phyloP scores from a whole-genome alignment of 2,113 vertebrate genomes.

The Lethenteron camtschaticum region DNA sequence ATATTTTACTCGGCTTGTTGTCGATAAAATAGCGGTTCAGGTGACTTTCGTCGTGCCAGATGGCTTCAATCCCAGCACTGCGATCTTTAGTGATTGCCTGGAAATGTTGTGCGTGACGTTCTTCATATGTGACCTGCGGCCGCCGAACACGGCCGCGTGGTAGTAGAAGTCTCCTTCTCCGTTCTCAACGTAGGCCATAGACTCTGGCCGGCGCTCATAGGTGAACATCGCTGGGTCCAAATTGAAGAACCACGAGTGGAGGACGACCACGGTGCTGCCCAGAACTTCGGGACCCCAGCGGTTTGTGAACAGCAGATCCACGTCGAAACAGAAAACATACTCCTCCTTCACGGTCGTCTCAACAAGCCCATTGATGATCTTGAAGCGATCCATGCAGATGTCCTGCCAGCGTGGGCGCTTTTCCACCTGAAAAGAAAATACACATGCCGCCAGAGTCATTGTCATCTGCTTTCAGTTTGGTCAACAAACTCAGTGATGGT shows the following conservation, averaged over 20 bases:
- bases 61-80: constrained; percentile 16
- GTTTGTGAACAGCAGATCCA: constrained; percentile 20
- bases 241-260: constrained; percentile 22
- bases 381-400: constrained; percentile 24
- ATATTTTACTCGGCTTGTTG: constrained; percentile 21
- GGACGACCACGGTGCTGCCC: constrained; percentile 17
- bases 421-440: constrained; percentile 7
- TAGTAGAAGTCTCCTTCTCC: constrained; percentile 24
- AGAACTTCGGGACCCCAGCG: constrained; percentile 20
- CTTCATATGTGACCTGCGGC: constrained; percentile 15
- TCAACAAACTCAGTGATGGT: too few species aligned
- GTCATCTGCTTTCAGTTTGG: too few species aligned
- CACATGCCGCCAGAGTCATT: too few species aligned
- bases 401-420: constrained; percentile 21
- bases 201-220: constrained; percentile 17
- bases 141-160: constrained; percentile 20
- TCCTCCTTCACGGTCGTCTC: constrained; percentile 16
- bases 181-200: constrained; percentile 16
- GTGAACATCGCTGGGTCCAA: constrained; percentile 11
- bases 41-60: constrained; percentile 27
- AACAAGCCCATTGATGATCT: constrained; percentile 18
- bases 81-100: constrained; percentile 20
- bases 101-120: constrained; percentile 19
- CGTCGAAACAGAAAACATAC: constrained; percentile 24
- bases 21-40: constrained; percentile 23